Evolutionary conservation across 2,113 vertebrate species (phyloP), one percentile per base, ranked within the genome.

Genomic region (Melanocharis versteri): DNA sequence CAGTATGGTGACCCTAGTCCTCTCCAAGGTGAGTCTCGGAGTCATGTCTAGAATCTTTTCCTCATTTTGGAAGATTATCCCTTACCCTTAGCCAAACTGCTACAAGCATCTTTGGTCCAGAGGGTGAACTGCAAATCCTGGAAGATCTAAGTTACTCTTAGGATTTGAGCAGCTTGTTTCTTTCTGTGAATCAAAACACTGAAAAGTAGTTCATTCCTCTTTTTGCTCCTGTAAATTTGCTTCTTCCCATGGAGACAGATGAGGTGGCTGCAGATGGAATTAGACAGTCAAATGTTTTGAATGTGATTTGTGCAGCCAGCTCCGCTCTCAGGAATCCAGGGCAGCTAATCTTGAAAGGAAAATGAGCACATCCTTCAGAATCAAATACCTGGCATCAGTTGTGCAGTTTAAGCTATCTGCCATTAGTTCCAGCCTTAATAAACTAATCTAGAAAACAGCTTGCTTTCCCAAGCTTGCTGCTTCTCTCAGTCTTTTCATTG

Each of bases 271-370:
- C 50, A 89, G 83, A 96, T 24, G 10, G 64, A 93, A 86, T 92
- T 54, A 86, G 86, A 71, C 31, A 87, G 65, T 70, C 72, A 81
- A 91, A 71, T 4, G 3, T 61, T 86, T 94, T 90, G 81, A 70
- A 79, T 42, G 47, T 54, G 20, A 68, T 33, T 66, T 87, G 35
- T 54, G 35, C 56, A 95, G 92, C 64, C 83, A 90, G 42, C 33
- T 92, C 42, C 6, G 11, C 62, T 86, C 54, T 80, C 44, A 77
- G 76, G 60, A 96, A 94, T 90, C 83, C 68, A 90, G 71, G 75
- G 39, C 64, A 88, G 82, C 68, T 88, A 66, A 93, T 86, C 93
- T 86, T 80, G 54, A 94, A 96, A 91, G 39, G 44, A 93, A 94
- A 96, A 88, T 37, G 35, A 90, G 31, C 24, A 73, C 2, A 3